Evolutionary conservation across 2,888 invertebrate species (phyloP).

Genomic region (Nineta flava): DNA sequence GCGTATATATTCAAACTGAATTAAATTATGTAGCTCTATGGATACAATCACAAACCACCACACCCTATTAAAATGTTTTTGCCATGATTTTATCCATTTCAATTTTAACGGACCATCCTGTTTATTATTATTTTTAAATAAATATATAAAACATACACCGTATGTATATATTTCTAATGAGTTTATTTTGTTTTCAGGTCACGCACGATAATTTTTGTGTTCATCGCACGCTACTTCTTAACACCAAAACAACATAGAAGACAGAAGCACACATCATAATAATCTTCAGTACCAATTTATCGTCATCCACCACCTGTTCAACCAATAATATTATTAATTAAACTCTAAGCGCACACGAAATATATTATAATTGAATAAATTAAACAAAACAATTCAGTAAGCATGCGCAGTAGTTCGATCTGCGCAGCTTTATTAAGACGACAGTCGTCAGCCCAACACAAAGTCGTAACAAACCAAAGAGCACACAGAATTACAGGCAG

Average conservation of each 20-base stretch:
- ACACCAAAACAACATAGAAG: background rate
- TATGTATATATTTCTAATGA: background rate
- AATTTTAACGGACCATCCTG: no score
- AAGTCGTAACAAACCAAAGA: background rate
- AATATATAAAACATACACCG: no score
- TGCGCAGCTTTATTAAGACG: background rate
- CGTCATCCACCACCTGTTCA: background rate
- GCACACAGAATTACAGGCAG: conserved; percentile 24
- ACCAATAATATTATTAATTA: background rate
- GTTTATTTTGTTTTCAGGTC: background rate
- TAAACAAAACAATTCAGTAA: background rate
- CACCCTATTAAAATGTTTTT: no score
- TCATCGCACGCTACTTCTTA: background rate
- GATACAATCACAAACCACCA: no score
- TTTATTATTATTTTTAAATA: no score
- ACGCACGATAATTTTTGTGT: background rate
- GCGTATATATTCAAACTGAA: no score
- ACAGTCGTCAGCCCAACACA: background rate
- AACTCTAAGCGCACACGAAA: background rate
- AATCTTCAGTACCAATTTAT: background rate
- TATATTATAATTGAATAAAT: no score
- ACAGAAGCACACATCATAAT: background rate
- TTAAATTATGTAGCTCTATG: no score
- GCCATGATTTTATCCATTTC: no score
- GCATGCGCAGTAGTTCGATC: conserved; percentile 2